A percentile compares a stretch with the other conserved stretches of the same genome.
These are phyloP conservation scores for Drosophila guanche DNA, from an alignment of 1,140 invertebrate genomes.

Conservation along the genomic window DNA sequence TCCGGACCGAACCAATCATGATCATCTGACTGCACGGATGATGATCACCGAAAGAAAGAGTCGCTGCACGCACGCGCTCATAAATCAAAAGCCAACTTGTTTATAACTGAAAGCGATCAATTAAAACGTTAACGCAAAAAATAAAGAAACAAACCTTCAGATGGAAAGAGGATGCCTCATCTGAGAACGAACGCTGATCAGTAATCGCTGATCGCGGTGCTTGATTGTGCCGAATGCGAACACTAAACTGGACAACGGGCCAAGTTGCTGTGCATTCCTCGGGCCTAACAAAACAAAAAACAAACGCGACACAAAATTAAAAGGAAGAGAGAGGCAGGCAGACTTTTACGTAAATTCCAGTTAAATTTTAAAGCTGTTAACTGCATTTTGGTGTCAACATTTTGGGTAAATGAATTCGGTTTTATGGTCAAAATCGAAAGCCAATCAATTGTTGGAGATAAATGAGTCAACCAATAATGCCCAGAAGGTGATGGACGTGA, in stretches of 20 bases:
- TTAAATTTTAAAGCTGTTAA: slow-evolving; percentile 65
- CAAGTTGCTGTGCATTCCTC: slow-evolving; percentile 57
- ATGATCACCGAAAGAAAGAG: slow-evolving; percentile 52
- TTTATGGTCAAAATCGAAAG: slow-evolving; percentile 66
- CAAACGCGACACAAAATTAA: slow-evolving; percentile 22
- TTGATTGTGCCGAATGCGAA: slow-evolving; percentile 78
- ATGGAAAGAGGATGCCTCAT: slow-evolving; percentile 54
- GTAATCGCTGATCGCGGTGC: slow-evolving; percentile 55
- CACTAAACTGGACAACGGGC: slow-evolving; percentile 59
- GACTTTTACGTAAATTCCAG: slow-evolving; percentile 61
- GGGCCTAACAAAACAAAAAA: slow-evolving; percentile 49
- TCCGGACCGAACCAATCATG: slow-evolving; percentile 15
- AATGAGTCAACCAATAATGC: slow-evolving; percentile 52
- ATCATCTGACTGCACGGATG: not conserved
- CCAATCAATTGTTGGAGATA: slow-evolving; percentile 68
- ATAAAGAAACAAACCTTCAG: slow-evolving; percentile 55
- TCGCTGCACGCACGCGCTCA: slow-evolving; percentile 77
- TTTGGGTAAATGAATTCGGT: slow-evolving; percentile 68
- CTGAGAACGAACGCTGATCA: slow-evolving; percentile 42
- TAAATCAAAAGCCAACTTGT: slow-evolving; percentile 79
- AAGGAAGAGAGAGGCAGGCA: slow-evolving; percentile 4
- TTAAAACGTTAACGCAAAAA: slow-evolving; percentile 81
- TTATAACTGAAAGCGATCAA: slow-evolving; percentile 82
- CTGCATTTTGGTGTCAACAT: slow-evolving; percentile 74
- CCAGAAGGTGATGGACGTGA: no score